Percentiles rank a stretch among this genome's conserved stretches.
These are phyloP conservation scores for Pecten maximus DNA, from an alignment of 2,888 invertebrate species.

Conservation along the genomic window DNA sequence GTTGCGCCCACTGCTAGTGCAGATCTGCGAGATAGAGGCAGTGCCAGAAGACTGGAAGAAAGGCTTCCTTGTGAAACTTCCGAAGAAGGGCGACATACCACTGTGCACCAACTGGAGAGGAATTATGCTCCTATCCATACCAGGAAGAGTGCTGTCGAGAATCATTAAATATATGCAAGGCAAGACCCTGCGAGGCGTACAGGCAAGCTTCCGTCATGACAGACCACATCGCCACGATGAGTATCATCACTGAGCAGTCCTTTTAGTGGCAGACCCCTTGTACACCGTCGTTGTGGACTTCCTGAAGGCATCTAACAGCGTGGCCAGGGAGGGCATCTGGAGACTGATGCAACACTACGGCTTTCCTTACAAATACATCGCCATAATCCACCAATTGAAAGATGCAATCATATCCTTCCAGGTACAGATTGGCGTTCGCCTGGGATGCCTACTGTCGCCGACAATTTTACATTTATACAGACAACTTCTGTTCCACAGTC, in stretches of 20 bases:
- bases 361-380: constrained; percentile 42
- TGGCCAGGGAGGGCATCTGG: constrained; percentile 45
- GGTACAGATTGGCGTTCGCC: constrained; percentile 39
- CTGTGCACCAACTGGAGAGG: constrained; percentile 53
- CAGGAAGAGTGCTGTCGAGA: constrained; percentile 50
- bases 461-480: too few species aligned
- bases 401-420: constrained; percentile 44
- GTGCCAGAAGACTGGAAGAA: too few species aligned
- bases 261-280: constrained; percentile 36
- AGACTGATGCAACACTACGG: constrained; percentile 44
- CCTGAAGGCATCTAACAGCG: constrained; percentile 52
- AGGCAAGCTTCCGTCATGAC: constrained; percentile 46
- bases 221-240: constrained; percentile 4
- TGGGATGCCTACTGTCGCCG: constrained; percentile 45
- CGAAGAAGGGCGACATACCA: constrained; percentile 41
- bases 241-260: constrained; percentile 37
- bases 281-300: constrained; percentile 42
- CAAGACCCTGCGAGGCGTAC: background rate
- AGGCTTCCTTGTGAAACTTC: too few species aligned
- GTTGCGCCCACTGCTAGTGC: too few species aligned
- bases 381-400: constrained; percentile 36
- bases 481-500: too few species aligned
- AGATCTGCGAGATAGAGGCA: too few species aligned
- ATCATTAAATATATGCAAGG: constrained; percentile 35
- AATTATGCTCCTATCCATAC: constrained; percentile 54